Evolutionary conservation across 2,888 invertebrate species (phyloP), one percentile per base, ranked within the genome.

Genomic region (Drosophila picticornis): DNA sequence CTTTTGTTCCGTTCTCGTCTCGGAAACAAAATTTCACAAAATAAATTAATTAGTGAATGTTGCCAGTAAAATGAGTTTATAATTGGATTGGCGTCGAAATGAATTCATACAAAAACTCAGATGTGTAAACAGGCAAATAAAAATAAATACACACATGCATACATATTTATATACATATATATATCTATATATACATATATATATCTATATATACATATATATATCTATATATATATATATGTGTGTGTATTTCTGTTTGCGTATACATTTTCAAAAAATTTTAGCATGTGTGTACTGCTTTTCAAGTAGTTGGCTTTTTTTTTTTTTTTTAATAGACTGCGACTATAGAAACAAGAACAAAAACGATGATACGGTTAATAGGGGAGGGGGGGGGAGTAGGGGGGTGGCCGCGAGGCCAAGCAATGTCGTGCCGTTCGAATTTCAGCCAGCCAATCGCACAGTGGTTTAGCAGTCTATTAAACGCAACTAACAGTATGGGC

Each of bases 281-380:
- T 81, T 76, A 81, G 79, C 88, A 76, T 84, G 77, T 81, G 84
- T 77, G 59, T 68, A 65, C 70, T 77, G 64, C 55, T 60, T 77
- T 80, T 72, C 57, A 73, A 84, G 84, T 65, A 68, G 77, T 81
- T 66, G 31, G 61, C 25, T 60, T 63, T 72, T 64, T 73, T 64
- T 64, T 73, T 64, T 65, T 84, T 77, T 78, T 89, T 87, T 75
- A 90, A 90, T 85, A 85, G 85, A 90, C 73, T 77, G 72, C 34
- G 51, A 61, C 70, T 48, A 75, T 50, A 59, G 46, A 72, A 81
- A 56, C 63, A 80, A 78, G 62, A 88, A 75, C 78, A 83, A 75
- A 68, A 74, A 73, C 74, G 50, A 53, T 59, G 68, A 84, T 88
- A 87, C 73, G 66, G 25, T 56, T 65, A 55, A 22, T 2, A 34